These are phyloP conservation scores for Plotosus lineatus DNA, from an alignment of 2,113 vertebrate genomes.

Conservation along the genomic window DNA sequence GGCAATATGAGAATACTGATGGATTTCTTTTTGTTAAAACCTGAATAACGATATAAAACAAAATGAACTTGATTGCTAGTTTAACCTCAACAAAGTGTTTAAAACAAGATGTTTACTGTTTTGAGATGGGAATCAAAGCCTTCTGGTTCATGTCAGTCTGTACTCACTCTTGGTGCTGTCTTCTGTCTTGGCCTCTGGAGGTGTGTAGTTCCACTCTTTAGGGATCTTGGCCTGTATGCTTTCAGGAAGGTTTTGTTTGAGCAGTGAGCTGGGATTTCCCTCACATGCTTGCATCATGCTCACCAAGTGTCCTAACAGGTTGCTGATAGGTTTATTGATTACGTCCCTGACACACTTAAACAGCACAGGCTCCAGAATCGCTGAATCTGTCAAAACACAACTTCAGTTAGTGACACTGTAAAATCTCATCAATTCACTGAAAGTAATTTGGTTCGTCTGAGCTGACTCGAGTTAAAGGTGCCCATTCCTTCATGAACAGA, in stretches of 20 bases:
- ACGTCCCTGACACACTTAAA: conserved; percentile 75
- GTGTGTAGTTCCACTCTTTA: conserved; percentile 84
- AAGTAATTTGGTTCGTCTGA: neutral
- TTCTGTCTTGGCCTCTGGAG: conserved; percentile 69
- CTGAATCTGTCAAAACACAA: conserved; percentile 57
- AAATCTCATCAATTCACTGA: neutral
- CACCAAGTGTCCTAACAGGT: conserved; percentile 77
- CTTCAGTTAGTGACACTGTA: neutral
- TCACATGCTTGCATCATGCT: conserved; percentile 77
- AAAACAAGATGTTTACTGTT: neutral
- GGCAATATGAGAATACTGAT: neutral
- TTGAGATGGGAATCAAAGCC: neutral
- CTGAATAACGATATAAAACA: neutral
- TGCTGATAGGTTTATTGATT: conserved; percentile 75
- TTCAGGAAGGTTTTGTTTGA: conserved; percentile 73
- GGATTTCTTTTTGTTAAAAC: neutral
- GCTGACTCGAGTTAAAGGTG: neutral
- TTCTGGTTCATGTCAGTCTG: neutral
- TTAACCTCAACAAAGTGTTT: neutral
- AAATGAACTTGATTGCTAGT: neutral
- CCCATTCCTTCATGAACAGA: no score
- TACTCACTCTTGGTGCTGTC: conserved; percentile 76
- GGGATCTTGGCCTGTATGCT: conserved; percentile 81
- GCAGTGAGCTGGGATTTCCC: conserved; percentile 61
- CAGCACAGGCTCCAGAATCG: conserved; percentile 66